Evolutionary conservation across 2,888 invertebrate species (phyloP), one percentile per base, ranked within the genome.

Genomic region (Pegoplata infirma): DNA sequence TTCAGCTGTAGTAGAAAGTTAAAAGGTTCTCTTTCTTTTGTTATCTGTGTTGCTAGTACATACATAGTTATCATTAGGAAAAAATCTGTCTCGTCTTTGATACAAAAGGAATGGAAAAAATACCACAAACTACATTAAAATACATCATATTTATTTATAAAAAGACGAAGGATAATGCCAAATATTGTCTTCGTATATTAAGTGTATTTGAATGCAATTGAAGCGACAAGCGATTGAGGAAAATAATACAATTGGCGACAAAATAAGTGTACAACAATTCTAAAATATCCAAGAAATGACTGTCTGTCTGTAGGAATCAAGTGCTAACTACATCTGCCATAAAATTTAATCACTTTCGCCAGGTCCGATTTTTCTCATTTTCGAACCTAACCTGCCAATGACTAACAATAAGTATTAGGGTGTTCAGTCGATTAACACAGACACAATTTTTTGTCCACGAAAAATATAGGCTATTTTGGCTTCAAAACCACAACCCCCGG

Each of bases 71-170:
- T 79, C 75, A 56, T 46, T 56, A 10, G 32, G 40, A 23, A 49
- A 58, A 72, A 63, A 75, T 75, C 71, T 75, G 79, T 75, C 75
- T 75, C 75, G 71, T 46, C 51, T 79, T 53, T 49, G 46, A 19
- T 47, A 14, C n/a, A 61, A 46, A 72, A 28, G 47, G 61, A 67
- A 55, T 40, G 23, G 7, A 36, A 40, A 67, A 46, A 17, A 67
- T 23, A 23, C 19, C 17, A n/a, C 10, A 36, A 53, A 53, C 5
- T 36, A 36, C 19, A 36, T 21, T 56, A 59, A 58, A 28, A 44
- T 28, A 23, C 47, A 44, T 67, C 16, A 56, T 56, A 56, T 63
- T 47, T 36, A 6, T 59, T 47, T 6, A 28, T 25, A 49, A 10
- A 44, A n/a, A 19, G 5, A n/a, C 23, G 5, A 25, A 40, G n/a